Percentiles rank a stretch among this genome's conserved stretches.
phyloP scores from a whole-genome alignment of 2,113 vertebrate species.

The Delphinapterus leucas region DNA sequence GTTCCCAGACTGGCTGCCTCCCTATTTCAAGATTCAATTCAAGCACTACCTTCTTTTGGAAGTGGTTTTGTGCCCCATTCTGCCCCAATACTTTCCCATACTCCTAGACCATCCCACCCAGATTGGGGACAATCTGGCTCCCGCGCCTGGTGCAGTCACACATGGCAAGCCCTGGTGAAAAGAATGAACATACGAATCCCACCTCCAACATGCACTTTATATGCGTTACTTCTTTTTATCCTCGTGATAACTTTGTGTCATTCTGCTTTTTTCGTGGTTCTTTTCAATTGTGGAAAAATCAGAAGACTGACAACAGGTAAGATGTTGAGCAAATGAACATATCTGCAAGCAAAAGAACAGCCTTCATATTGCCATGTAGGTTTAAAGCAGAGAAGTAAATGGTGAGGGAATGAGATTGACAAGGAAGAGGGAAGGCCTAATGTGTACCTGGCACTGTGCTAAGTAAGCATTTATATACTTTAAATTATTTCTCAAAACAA shows the following conservation, averaged over 20 bases:
- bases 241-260: not conserved
- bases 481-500: not conserved
- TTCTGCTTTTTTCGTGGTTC: not conserved
- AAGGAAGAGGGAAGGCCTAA: not conserved
- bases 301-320: not conserved
- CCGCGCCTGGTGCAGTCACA: no score
- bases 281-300: not conserved
- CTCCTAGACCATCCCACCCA: rapidly evolving
- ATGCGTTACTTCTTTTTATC: not conserved
- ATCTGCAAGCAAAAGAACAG: not conserved
- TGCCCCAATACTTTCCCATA: not conserved
- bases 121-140: not conserved
- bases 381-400: not conserved
- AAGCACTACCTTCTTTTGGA: not conserved
- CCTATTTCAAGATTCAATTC: not conserved
- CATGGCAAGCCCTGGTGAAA: not conserved
- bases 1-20: not conserved
- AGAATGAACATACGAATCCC: not conserved
- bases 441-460: not conserved
- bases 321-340: slow-evolving; percentile 30
- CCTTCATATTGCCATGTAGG: not conserved
- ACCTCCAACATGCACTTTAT: not conserved
- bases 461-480: not conserved
- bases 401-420: not conserved
- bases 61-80: not conserved